These are phyloP conservation scores for Enteromius paludinosus DNA, from an alignment of 2,797 vertebrate species.

Conservation along the genomic window DNA sequence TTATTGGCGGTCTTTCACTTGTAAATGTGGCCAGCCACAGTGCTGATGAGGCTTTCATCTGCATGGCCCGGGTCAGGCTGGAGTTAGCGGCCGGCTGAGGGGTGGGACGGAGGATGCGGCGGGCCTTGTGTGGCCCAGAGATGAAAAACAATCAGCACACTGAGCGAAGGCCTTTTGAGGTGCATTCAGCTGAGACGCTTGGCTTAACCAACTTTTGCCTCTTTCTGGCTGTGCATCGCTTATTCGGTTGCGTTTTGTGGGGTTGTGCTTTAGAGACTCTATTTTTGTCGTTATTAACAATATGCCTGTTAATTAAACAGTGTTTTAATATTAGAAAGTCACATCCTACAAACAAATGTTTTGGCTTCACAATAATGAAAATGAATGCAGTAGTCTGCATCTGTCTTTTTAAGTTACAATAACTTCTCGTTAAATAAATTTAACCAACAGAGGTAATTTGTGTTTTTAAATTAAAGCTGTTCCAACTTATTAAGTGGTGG, in stretches of 20 bases:
- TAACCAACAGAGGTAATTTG: background rate
- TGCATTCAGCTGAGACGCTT: conserved; percentile 78
- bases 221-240: conserved; percentile 47
- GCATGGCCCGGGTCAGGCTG: conserved; percentile 71
- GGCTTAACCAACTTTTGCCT: conserved; percentile 64
- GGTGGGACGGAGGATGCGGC: conserved; percentile 54
- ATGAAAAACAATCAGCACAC: conserved; percentile 72
- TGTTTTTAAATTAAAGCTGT: background rate
- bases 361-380: background rate
- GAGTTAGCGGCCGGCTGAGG: conserved; percentile 63
- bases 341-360: background rate
- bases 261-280: background rate
- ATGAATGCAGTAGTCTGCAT: background rate
- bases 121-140: conserved; percentile 67
- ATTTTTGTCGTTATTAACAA: background rate
- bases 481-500: background rate
- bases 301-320: background rate
- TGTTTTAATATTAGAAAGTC: background rate
- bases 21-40: conserved; percentile 82
- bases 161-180: conserved; percentile 79
- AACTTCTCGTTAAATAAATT: background rate
- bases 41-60: conserved; percentile 82
- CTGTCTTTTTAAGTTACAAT: background rate
- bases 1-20: conserved; percentile 81
- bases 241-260: background rate